Evolutionary conservation across 2,797 vertebrate genomes (phyloP).

Genomic region (Phataginus tricuspis): DNA sequence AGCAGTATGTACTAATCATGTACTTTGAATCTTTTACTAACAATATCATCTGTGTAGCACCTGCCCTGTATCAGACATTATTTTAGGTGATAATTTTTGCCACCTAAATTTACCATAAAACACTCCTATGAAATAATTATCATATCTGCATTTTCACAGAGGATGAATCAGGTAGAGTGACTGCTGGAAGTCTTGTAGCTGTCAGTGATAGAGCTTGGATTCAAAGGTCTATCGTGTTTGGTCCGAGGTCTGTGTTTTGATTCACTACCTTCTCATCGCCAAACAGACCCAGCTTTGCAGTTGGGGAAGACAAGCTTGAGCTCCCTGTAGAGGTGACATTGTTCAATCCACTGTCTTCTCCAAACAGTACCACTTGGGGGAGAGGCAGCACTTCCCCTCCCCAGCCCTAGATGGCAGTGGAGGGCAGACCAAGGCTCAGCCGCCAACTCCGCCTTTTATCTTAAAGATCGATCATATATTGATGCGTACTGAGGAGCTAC

Average conservation of each 20-base stretch:
- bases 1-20: not conserved
- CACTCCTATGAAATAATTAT: not conserved
- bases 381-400: not conserved
- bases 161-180: not conserved
- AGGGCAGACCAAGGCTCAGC: not conserved
- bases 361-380: not conserved
- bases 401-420: not conserved
- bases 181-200: not conserved
- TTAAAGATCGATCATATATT: not conserved
- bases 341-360: not conserved
- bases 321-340: not conserved
- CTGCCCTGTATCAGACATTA: not conserved
- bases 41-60: constrained; percentile 40
- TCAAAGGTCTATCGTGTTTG: not conserved
- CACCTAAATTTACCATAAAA: not conserved
- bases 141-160: not conserved
- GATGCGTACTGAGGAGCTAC: not conserved
- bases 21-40: constrained; percentile 37
- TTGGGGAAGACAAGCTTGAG: not conserved
- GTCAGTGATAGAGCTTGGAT: not conserved
- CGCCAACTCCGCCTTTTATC: not conserved
- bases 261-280: not conserved
- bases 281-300: not conserved
- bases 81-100: constrained; percentile 51
- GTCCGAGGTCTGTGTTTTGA: not conserved